A percentile compares a stretch with the other conserved stretches of the same genome.
Evolutionary conservation across 2,797 vertebrate genomes (phyloP).

Genomic region (Hyperoplus immaculatus): DNA sequence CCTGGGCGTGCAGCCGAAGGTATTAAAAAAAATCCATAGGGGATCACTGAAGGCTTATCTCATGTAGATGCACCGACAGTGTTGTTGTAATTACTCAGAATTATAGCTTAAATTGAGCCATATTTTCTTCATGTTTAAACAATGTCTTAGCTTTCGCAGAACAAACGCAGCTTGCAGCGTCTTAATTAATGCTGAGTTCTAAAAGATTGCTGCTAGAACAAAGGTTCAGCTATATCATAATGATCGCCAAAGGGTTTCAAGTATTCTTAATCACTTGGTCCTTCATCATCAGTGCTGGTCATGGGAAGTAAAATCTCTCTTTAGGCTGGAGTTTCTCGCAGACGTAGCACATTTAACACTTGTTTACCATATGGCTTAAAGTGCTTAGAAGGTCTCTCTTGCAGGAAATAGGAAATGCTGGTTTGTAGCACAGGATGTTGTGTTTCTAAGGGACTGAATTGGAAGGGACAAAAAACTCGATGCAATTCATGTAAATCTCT

Average conservation of each 20-base stretch:
- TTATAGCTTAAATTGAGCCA: too few species aligned
- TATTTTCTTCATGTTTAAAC: background rate
- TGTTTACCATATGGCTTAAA: conserved; percentile 66
- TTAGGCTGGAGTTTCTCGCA: conserved; percentile 63
- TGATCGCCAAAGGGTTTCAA: conserved; percentile 64
- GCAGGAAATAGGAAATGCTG: conserved; percentile 56
- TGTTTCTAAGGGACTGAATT: conserved; percentile 47
- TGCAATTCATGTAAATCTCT: conserved; percentile 19
- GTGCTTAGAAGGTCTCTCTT: conserved; percentile 43
- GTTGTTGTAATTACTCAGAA: too few species aligned
- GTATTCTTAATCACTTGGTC: conserved; percentile 63
- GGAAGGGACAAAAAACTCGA: conserved; percentile 62
- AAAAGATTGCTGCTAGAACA: conserved; percentile 51
- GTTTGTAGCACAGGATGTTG: conserved; percentile 10
- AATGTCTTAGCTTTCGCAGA: conserved; percentile 33
- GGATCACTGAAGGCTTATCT: too few species aligned
- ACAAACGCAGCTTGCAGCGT: conserved; percentile 31
- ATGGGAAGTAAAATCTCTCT: conserved; percentile 72
- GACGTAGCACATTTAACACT: conserved; percentile 63
- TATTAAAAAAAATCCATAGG: too few species aligned
- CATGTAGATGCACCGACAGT: too few species aligned
- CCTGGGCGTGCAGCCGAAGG: too few species aligned
- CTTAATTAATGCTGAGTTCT: conserved; percentile 65
- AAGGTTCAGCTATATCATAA: conserved; percentile 65
- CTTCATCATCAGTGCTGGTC: conserved; percentile 60